A percentile compares a stretch with the other conserved stretches of the same genome.
These are phyloP conservation scores for Malaclemys terrapin DNA, from an alignment of 2,113 vertebrate genomes.

Conservation along the genomic window DNA sequence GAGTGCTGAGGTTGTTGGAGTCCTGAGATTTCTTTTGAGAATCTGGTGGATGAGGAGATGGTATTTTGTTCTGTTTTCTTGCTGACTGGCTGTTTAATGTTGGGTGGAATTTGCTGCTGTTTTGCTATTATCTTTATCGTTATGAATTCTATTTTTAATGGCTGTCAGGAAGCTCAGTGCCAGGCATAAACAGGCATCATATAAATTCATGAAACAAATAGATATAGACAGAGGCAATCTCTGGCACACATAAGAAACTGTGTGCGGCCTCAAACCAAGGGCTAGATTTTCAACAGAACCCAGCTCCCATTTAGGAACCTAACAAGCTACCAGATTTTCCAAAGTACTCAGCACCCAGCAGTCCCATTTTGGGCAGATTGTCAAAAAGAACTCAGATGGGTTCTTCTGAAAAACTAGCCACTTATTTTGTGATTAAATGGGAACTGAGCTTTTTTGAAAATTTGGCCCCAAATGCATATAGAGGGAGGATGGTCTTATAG, in stretches of 20 bases:
- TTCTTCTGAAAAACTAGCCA: not conserved
- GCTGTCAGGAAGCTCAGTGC: not conserved
- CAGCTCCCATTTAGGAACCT: not conserved
- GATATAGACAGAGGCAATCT: not conserved
- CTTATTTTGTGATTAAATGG: not conserved
- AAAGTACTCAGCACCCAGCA: not conserved
- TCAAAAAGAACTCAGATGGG: not conserved
- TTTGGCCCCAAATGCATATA: not conserved
- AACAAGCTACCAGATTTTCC: rapidly evolving
- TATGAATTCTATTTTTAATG: not conserved
- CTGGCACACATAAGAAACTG: not conserved
- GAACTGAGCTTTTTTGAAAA: not conserved
- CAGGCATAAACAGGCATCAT: not conserved
- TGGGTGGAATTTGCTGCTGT: not conserved
- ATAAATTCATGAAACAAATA: not conserved
- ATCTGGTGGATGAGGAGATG: not conserved
- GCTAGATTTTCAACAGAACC: constrained; percentile 10
- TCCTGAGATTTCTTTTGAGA: not conserved
- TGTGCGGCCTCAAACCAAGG: not conserved
- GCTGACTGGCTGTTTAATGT: not conserved
- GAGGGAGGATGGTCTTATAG: not conserved
- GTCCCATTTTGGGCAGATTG: not conserved
- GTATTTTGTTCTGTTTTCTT: not conserved
- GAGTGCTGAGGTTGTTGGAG: not conserved
- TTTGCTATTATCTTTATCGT: constrained; percentile 4